Base-by-base conservation (phyloP, 1,140 invertebrate genomes). In the Drosophila auraria region DNA sequence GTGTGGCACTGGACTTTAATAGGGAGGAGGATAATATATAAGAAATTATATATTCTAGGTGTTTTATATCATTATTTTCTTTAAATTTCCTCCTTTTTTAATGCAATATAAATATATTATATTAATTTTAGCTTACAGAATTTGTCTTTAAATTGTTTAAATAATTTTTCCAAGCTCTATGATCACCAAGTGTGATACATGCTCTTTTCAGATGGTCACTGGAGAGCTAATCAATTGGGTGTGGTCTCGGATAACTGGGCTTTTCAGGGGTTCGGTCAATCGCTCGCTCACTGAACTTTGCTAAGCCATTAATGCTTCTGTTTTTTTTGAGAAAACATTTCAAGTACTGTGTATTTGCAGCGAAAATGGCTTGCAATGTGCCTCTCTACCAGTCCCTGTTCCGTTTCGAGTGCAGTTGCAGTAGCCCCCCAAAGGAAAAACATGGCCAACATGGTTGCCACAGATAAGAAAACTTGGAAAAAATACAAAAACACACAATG, bases 381-480 rank as follows among this genome's bases (percentile, higher is more conserved):
- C 9, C 57, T n/a, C 33, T 17, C 12, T 25, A 12, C 33, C 54
- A 49, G 27, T 20, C 23, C 27, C 56, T 42, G 40, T 57, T 17
- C 45, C 33, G 50, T 64, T 63, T 77, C 42, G 33, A 66, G 42
- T 49, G 30, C 56, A 70, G 17, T 59, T 57, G 47, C 50, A 60
- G 53, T 25, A 14, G 40, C 59, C 30, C 20, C 15, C 4, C 33
- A 38, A 47, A 59, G 68, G 49, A 56, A 77, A 75, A 78, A 77
- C 54, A 54, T 66, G 33, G 61, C 74, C 60, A 77, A 76, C 71
- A 59, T 30, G 75, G 70, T 58, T 57, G 72, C 70, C 56, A 15
- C n/a, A 73, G 51, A 73, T 73, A 73, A 73, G 69, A 73, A 73
- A 73, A 71, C 50, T 69, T 40, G 40, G 42, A 30, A 49, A 71